Base-by-base conservation (phyloP, 2,888 invertebrate species). In the Ectemnius lituratus region DNA sequence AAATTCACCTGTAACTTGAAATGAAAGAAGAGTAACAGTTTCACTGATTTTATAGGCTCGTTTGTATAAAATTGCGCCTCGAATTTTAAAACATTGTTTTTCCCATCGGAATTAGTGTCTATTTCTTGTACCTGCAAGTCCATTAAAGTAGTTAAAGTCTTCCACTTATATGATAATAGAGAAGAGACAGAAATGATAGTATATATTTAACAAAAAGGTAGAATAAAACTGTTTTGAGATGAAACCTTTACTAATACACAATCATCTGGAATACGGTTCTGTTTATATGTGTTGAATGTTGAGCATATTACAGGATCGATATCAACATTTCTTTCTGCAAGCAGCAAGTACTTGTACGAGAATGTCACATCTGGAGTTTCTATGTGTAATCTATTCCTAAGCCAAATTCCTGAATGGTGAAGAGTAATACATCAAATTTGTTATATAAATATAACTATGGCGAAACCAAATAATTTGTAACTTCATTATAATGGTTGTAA, bases 1-100 rank as follows among this genome's bases (percentile, higher is more conserved):
- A 16, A 2, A 14, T 23, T 75, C 67, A 90, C 90, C 81, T 86
- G 87, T 37, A 90, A 82, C 76, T 87, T 84, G 46, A 87, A 89
- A 72, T 88, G 82, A 79, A 90, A 90, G 78, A 89, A 89, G 46
- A 90, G 69, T 61, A 88, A 74, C 18, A 90, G 76, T 64, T 83
- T 87, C 1, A 90, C 23, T 58, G 84, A 84, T 63, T 79, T 85
- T 57, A 90, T 83, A 27, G 90, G 85, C 27, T 78, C 70, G 20
- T 86, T 80, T 27, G 87, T 87, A 61, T 84, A 89, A 74, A 90
- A 90, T 3, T 81, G 76, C 27, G 86, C 84, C 63, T 90, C 88
- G 58, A 90, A 89, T 65, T 87, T 84, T n/a, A 90, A 70, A 67
- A 83, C 68, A 71, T 90, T 90, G 11, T 88, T 89, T 18, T 73